Evolutionary conservation across 2,113 vertebrate species (phyloP).

Genomic region (Brienomyrus brachyistius): DNA sequence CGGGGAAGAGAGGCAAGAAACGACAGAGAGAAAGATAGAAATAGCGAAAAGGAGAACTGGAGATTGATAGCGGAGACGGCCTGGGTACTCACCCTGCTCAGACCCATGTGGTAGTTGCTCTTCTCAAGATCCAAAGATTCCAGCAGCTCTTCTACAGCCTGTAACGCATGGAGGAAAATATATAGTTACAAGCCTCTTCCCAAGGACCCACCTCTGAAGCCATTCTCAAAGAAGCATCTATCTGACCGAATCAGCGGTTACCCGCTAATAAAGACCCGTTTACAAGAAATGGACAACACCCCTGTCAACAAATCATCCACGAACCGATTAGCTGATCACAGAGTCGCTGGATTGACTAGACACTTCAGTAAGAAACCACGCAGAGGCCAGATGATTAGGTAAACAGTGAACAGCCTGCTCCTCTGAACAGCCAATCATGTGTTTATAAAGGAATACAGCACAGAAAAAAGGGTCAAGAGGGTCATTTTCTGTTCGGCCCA

Average conservation of each 20-base stretch:
- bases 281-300: not conserved
- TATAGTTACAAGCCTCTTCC: not conserved
- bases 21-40: not conserved
- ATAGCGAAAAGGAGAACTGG: not conserved
- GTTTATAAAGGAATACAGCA: not conserved
- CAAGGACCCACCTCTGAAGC: not conserved
- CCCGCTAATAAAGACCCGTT: not conserved
- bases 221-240: not conserved
- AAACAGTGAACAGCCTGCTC: not conserved
- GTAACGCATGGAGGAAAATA: constrained; percentile 25
- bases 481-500: not conserved
- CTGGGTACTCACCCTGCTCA: constrained; percentile 74
- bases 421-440: not conserved
- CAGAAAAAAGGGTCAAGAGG: not conserved
- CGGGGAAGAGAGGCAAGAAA: not conserved
- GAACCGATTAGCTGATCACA: not conserved
- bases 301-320: not conserved
- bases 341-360: not conserved
- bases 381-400: not conserved
- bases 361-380: not conserved
- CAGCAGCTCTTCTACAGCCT: constrained; percentile 90
- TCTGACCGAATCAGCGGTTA: not conserved
- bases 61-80: not conserved
- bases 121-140: constrained; percentile 91
- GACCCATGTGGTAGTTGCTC: constrained; percentile 87